Evolutionary conservation across 2,797 vertebrate species (phyloP).

Genomic region (Alfaro cultratus): DNA sequence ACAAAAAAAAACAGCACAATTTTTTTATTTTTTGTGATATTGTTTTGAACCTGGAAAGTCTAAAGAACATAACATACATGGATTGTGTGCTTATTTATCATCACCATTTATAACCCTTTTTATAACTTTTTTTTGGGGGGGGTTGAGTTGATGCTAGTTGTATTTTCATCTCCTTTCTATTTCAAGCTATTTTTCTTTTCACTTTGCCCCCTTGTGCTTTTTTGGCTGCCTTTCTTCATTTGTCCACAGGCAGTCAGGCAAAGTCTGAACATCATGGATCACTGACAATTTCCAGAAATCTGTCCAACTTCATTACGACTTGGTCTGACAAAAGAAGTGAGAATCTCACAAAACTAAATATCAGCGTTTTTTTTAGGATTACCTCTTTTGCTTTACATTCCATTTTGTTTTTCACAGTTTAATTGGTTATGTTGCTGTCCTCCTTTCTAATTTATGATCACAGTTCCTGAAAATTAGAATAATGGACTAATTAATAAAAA

Average conservation of each 20-base stretch:
- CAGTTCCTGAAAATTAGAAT: slow-evolving; percentile 7
- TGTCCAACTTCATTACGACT: background rate
- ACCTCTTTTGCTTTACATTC: background rate
- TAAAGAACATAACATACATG: background rate
- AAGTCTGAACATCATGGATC: background rate
- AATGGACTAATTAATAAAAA: background rate
- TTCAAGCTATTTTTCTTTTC: background rate
- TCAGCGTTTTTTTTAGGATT: background rate
- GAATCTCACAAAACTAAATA: background rate
- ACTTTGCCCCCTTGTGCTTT: background rate
- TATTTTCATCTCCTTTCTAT: background rate
- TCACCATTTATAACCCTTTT: background rate
- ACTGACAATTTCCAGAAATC: slow-evolving; percentile 1
- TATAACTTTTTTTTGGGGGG: background rate
- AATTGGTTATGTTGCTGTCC: background rate
- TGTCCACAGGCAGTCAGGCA: background rate
- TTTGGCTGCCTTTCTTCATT: background rate
- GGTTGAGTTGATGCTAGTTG: background rate
- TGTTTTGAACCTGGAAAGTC: background rate
- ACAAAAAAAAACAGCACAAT: background rate
- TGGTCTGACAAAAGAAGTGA: background rate
- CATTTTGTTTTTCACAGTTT: background rate
- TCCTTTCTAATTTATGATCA: background rate
- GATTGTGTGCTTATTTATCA: background rate
- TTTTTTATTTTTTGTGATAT: background rate